Evolutionary conservation across 2,113 vertebrate species (phyloP), one percentile per base, ranked within the genome.

Genomic region (Hepsetus odoe): DNA sequence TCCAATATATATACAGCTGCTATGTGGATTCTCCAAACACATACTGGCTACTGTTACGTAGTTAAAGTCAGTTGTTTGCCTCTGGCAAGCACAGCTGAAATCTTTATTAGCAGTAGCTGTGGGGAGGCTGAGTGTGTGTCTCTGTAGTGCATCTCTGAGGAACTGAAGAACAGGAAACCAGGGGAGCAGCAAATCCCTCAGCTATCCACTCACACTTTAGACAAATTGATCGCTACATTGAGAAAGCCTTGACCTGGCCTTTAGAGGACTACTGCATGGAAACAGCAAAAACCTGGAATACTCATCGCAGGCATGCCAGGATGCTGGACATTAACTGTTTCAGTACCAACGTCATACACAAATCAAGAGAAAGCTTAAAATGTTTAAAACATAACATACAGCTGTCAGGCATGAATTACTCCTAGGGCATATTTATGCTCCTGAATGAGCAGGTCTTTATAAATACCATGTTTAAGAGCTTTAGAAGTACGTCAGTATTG

Each of bases 11-110:
- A 38, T 20, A 62, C 30, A n/a, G 32, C 33, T n/a, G 18, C 22
- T n/a, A 11, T 65, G 35, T 22, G 35, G 32, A 11, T 35, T 33
- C 59, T 62, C 8, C 51, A 22, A 24, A 55, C 51, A 55, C 24
- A 22, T 55, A 55, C 61, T 38, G 33, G 32, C 30, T 26, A 38
- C 22, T 75, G 35, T 42, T 26, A 11, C 30, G 28, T 10, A 62
- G 35, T 56, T 46, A 49, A n/a, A 33, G 14, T 58, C 70, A 69
- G 61, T 49, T 77, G 79, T 86, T 83, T 88, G 77, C 74, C 78
- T 58, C 67, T 55, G 66, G 79, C 64, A 86, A 16, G 59, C 84
- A 90, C 89, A 92, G 92, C 91, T 92, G 91, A 91, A 89, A 91
- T 90, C 86, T 90, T 89, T 89, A 92, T 91, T 87, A 91, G 74